These are phyloP conservation scores for Atlantisia rogersi DNA, from an alignment of 2,113 vertebrate species.

Conservation along the genomic window DNA sequence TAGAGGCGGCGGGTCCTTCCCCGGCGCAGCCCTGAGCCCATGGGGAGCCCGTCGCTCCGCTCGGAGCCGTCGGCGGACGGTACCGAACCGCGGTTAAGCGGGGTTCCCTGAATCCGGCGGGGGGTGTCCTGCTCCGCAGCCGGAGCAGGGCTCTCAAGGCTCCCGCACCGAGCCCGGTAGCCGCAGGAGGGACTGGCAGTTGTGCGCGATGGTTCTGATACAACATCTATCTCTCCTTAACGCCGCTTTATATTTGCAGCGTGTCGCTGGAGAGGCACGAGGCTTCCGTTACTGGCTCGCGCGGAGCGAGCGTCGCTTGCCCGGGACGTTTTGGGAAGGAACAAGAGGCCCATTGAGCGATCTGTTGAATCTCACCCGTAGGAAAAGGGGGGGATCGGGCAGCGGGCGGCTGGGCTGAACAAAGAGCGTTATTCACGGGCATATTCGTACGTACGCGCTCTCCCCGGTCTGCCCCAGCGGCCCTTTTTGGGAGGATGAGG, in stretches of 20 bases:
- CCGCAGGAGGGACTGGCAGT: conserved; percentile 46
- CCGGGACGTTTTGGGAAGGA: conserved; percentile 67
- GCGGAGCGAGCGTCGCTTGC: conserved; percentile 57
- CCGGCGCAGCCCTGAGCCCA: too few relatives aligned
- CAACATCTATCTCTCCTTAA: conserved; percentile 51
- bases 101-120: too few relatives aligned
- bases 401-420: conserved; percentile 71
- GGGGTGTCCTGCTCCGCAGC: too few relatives aligned
- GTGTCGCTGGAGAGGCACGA: conserved; percentile 67
- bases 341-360: conserved; percentile 79
- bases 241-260: conserved; percentile 62
- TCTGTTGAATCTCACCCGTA: conserved; percentile 67
- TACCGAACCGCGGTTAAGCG: too few relatives aligned
- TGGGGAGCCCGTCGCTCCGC: too few relatives aligned
- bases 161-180: conserved; percentile 29
- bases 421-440: conserved; percentile 80
- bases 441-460: conserved; percentile 25
- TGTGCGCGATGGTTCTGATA: conserved; percentile 49
- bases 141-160: background rate
- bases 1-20: too few relatives aligned
- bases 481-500: background rate
- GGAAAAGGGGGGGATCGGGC: conserved; percentile 60
- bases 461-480: conserved; percentile 56
- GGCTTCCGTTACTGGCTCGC: conserved; percentile 65
- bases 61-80: too few relatives aligned